phyloP scores from a whole-genome alignment of 1,140 invertebrate genomes.

The Bombus polaris region DNA sequence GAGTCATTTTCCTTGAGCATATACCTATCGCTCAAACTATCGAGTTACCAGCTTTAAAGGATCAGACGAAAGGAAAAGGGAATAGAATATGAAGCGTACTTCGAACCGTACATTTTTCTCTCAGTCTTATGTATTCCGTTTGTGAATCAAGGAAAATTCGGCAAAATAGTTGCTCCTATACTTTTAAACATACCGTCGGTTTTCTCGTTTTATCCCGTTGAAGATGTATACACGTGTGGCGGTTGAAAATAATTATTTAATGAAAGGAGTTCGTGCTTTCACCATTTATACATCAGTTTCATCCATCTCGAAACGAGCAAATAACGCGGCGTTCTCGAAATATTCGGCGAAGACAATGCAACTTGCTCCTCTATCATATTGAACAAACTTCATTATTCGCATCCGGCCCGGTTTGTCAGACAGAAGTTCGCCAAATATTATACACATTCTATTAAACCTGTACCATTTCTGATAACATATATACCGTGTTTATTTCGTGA shows the following conservation, averaged over 20 bases:
- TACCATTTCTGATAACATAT: neutral
- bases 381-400: conserved; percentile 2
- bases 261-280: neutral
- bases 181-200: neutral
- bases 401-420: conserved; percentile 1
- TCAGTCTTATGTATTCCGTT: conserved; percentile 27
- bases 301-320: neutral
- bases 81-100: conserved; percentile 20
- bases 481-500: neutral
- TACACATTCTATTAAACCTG: neutral
- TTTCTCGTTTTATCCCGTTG: neutral
- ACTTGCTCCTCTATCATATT: neutral
- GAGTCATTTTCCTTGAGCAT: conserved; percentile 4
- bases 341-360: neutral
- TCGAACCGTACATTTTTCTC: neutral
- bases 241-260: neutral
- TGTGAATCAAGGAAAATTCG: conserved; percentile 25
- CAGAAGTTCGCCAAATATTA: too few species aligned
- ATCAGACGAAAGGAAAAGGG: conserved; percentile 18
- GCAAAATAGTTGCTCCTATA: neutral
- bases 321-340: conserved; percentile 3
- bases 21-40: conserved; percentile 18
- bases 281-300: neutral
- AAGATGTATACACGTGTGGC: too few species aligned
- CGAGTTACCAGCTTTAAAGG: neutral